Percentiles rank a stretch among this genome's conserved stretches.
phyloP scores from a whole-genome alignment of 2,888 invertebrate genomes.

The Epinotia nisella region DNA sequence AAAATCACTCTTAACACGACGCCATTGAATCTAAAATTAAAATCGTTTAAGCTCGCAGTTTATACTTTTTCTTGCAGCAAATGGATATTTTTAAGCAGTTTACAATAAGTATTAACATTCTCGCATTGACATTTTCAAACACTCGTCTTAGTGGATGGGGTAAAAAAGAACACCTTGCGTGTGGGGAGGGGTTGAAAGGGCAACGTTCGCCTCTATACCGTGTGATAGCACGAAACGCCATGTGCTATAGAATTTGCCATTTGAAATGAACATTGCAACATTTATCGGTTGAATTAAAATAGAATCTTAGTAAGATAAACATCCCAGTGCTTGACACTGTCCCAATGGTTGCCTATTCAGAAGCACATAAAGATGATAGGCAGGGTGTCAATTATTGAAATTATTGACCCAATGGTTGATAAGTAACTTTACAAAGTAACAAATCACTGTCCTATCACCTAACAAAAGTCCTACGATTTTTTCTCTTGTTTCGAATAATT shows the following conservation, averaged over 20 bases:
- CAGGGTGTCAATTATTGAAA: no score
- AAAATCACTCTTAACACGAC: not conserved
- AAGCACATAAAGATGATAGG: no score
- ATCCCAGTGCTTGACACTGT: no score
- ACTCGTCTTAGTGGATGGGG: slow-evolving; percentile 13
- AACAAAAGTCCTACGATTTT: no score
- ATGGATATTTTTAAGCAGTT: slow-evolving; percentile 19
- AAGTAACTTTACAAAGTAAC: no score
- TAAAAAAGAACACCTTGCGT: slow-evolving; percentile 39
- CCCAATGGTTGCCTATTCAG: no score
- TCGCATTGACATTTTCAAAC: slow-evolving; percentile 31
- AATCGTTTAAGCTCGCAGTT: not conserved
- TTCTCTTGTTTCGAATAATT: no score
- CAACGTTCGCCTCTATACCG: slow-evolving; percentile 16
- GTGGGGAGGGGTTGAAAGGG: slow-evolving; percentile 18
- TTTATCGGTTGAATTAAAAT: not conserved
- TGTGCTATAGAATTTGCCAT: slow-evolving; percentile 13
- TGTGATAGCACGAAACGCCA: slow-evolving; percentile 11
- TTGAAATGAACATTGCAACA: not conserved
- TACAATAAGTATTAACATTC: slow-evolving; percentile 32
- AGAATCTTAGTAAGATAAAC: no score
- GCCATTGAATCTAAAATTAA: not conserved
- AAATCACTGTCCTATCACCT: no score
- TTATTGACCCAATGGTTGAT: no score
- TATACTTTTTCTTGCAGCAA: not conserved